Evolutionary conservation across 2,113 vertebrate genomes (phyloP), one percentile per base, ranked within the genome.

Genomic region (Mungos mungo): DNA sequence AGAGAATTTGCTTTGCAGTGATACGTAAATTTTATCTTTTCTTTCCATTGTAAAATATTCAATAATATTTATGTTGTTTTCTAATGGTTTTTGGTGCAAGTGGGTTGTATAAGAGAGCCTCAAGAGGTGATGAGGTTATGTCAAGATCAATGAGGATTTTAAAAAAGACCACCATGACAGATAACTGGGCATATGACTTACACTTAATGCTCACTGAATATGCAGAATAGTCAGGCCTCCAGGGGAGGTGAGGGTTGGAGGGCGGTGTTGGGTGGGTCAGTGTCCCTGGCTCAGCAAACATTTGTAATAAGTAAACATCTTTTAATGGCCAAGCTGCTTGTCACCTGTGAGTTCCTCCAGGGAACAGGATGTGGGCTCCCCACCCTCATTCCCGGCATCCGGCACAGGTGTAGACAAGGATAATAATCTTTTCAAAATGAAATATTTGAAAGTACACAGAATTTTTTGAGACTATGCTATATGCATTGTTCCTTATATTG

Each of bases 371-470:
- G 41, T 93, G 79, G 60, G 21, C 15, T 88, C 69, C 60, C 92
- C 97, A 94, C 97, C 97, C 94, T 96, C 23, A 71, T 13, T 83
- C 2, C 35, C 27, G 96, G 65, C 83, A 98, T 88, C 90, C 89
- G 97, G 97, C n/a, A 79, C 29, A 94, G 45, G 66, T 69, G 12
- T 88, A 74, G 47, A 14, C 65, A 68, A 88, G n/a, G 57, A 19
- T 65, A 94, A 69, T 72, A 25, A 74, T 41, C 50, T 38, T 79
- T 89, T 65, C 72, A 72, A 81, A 88, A 19, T 35, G 13, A 95
- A 95, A 96, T 52, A 90, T 63, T 93, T 93, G 57, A 95, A 95
- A 94, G 96, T 96, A 97, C 92, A 97, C 80, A 97, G 60, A 90
- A 85, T n/a, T 76, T 86, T n/a, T 76, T 86, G 31, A 85, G 60